Evolutionary conservation across 1,140 invertebrate species (phyloP), one percentile per base, ranked within the genome.

Genomic region (Diplogasteroides magnus): DNA sequence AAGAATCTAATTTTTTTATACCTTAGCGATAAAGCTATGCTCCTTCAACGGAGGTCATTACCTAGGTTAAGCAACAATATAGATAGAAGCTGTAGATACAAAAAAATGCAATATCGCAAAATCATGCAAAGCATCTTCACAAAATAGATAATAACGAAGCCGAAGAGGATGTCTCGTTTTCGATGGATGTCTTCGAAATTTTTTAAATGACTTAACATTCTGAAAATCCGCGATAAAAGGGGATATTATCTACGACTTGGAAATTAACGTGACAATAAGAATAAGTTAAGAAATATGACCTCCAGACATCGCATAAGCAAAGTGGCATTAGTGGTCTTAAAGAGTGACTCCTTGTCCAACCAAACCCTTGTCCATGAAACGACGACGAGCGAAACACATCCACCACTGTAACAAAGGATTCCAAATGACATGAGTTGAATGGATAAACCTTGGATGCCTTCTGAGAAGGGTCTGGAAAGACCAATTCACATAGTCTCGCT

Each of bases 351-450:
- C 86, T 59, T 85, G 85, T 37, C 83, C 90, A 61, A 91, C 91
- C 6, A 98, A 85, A 58, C 92, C 95, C 83, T 98, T 98, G 81
- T 99, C 96, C 95, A 99, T 98, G 82, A 99, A 99, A 87, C 95
- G 96, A 87, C 94, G 96, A 83, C 96, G 96, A 19, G 93, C 90
- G 86, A 99, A 99, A 82, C 96, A 98, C 31, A 97, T 86, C 97
- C 97, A 99, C 96, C 96, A 99, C 86, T 88, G 81, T 72, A 85
- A 84, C 70, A 48, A 72, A 69, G 58, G 32, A 23, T 13, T 61
- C 28, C 13, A 26, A 61, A 1, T 26, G 29, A 37, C 28, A 26
- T 32, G 62, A 29, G 15, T 25, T 48, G 15, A 48, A 14, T n/a
- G n/a, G n/a, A n/a, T n/a, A n/a, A 57, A 86, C 85, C 84, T 98